These are phyloP conservation scores for Hybos culiciformis DNA, from an alignment of 2,888 invertebrate genomes.

Conservation along the genomic window DNA sequence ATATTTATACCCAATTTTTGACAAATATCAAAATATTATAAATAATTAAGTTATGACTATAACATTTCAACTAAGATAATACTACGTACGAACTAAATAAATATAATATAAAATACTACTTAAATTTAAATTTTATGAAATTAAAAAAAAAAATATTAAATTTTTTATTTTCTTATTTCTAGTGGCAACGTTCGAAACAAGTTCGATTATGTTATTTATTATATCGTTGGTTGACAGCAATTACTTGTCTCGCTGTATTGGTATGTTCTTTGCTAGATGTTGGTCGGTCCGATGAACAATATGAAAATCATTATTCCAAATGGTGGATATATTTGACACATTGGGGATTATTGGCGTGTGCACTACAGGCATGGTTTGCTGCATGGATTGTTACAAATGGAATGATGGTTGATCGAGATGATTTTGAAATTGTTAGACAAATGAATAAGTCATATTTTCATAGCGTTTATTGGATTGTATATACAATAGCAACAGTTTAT, in stretches of 20 bases:
- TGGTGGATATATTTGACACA: constrained; percentile 38
- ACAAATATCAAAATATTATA: too few relatives aligned
- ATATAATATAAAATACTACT: not conserved
- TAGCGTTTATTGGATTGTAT: constrained; percentile 34
- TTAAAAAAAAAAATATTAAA: too few relatives aligned
- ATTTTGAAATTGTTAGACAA: constrained; percentile 34
- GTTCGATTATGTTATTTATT: constrained; percentile 36
- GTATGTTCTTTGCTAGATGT: constrained; percentile 35
- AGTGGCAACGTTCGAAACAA: constrained; percentile 37
- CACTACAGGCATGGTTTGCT: constrained; percentile 34
- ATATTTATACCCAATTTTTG: too few relatives aligned
- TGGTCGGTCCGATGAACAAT: constrained; percentile 35
- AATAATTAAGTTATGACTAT: too few relatives aligned
- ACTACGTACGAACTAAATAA: too few relatives aligned
- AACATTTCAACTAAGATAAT: too few relatives aligned
- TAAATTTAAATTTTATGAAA: not conserved
- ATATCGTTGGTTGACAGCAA: constrained; percentile 36
- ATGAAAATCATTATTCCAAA: constrained; percentile 36
- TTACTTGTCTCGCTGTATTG: constrained; percentile 34
- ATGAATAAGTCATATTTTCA: constrained; percentile 34
- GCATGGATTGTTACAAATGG: constrained; percentile 37
- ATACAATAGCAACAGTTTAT: constrained; percentile 35
- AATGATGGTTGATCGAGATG: constrained; percentile 38
- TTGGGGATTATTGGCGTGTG: constrained; percentile 35
- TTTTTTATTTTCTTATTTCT: not conserved